Conservation (phyloP, 2,113 vertebrate genomes). For the Ranitomeya imitator region DNA sequence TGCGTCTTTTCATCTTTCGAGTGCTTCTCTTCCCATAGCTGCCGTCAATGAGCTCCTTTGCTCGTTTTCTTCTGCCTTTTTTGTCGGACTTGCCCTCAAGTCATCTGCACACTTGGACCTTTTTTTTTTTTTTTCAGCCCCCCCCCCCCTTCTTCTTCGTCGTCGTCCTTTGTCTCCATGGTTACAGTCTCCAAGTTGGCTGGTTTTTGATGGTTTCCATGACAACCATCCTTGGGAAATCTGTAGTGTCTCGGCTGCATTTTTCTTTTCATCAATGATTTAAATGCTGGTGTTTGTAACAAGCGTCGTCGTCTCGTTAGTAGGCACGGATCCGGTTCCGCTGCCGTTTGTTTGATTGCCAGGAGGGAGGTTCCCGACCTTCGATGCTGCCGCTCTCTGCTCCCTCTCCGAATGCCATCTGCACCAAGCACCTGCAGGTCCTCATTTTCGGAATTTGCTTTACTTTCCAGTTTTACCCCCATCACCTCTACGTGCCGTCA, state of each 20-base stretch:
- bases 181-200: constrained; percentile 75
- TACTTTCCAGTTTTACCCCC: neutral
- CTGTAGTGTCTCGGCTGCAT: constrained; percentile 74
- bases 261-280: constrained; percentile 77
- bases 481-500: neutral
- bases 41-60: constrained; percentile 64
- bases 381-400: neutral
- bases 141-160: neutral
- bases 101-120: constrained; percentile 75
- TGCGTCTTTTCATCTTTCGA: constrained; percentile 17
- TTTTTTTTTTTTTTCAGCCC: constrained; percentile 40
- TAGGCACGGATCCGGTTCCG: constrained; percentile 53
- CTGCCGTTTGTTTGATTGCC: constrained; percentile 59
- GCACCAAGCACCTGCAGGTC: neutral
- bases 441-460: neutral
- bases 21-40: neutral
- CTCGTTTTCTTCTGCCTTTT: constrained; percentile 61
- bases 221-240: constrained; percentile 77
- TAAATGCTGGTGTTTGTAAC: constrained; percentile 75
- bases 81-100: constrained; percentile 70
- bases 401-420: neutral
- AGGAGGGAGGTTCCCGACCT: constrained; percentile 16
- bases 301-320: constrained; percentile 58
- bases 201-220: constrained; percentile 80
- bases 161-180: constrained; percentile 73